These are phyloP conservation scores for Drosophila nikananu DNA, from an alignment of 1,140 invertebrate species.

Conservation along the genomic window DNA sequence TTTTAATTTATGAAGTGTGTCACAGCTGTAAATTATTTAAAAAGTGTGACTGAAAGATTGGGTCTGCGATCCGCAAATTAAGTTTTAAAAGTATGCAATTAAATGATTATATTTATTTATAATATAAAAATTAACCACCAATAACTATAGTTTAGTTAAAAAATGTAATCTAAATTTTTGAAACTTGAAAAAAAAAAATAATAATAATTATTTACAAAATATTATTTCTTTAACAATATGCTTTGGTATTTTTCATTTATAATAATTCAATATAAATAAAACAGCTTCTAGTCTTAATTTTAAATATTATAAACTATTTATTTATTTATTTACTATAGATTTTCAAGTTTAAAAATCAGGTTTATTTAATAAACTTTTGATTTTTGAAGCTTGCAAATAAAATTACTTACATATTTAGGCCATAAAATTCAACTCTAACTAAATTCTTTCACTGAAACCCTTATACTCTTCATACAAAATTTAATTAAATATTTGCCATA, in stretches of 20 bases:
- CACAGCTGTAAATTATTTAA: neutral
- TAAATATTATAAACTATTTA: neutral
- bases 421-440: no score
- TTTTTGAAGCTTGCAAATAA: no score
- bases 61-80: neutral
- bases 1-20: neutral
- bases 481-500: neutral
- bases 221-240: no score
- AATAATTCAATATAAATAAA: no score
- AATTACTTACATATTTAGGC: no score
- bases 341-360: no score
- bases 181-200: neutral
- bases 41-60: neutral
- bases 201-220: neutral
- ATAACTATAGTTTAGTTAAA: neutral
- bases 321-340: accelerated
- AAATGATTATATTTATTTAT: neutral
- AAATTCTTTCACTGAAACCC: no score
- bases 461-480: neutral
- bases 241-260: neutral
- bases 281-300: neutral
- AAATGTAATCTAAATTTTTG: neutral
- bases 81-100: neutral
- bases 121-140: neutral
- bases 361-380: neutral